Percentiles rank a stretch among this genome's conserved stretches.
Evolutionary conservation across 2,113 vertebrate species (phyloP).

Genomic region (Caranx melampygus): DNA sequence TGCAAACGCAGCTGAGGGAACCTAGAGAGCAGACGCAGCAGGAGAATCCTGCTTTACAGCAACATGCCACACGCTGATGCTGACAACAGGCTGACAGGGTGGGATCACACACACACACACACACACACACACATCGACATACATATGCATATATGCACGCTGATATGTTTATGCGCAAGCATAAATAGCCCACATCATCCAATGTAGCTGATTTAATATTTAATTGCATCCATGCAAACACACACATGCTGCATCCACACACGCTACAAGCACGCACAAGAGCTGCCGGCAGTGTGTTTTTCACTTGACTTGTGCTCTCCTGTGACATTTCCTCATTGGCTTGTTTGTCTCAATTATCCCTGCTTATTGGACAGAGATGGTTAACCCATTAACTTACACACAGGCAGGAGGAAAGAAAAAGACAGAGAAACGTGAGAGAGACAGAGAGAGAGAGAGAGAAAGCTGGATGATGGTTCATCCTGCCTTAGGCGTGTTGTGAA

Average conservation of each 20-base stretch:
- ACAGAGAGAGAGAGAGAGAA: constrained; percentile 11
- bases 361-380: constrained; percentile 77
- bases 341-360: constrained; percentile 83
- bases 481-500: constrained; percentile 71
- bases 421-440: constrained; percentile 9
- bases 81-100: constrained; percentile 46
- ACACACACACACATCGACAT: constrained; percentile 31
- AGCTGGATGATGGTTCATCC: constrained; percentile 60
- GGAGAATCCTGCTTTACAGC: constrained; percentile 67
- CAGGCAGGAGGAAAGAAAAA: constrained; percentile 46
- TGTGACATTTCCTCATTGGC: constrained; percentile 82
- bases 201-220: constrained; percentile 58
- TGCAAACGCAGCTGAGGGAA: constrained; percentile 68
- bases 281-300: constrained; percentile 69
- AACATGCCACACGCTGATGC: constrained; percentile 44
- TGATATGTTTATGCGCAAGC: constrained; percentile 9
- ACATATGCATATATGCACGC: constrained; percentile 11
- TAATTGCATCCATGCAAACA: constrained; percentile 43
- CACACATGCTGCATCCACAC: constrained; percentile 12
- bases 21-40: constrained; percentile 61
- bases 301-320: constrained; percentile 76
- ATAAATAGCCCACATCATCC: constrained; percentile 22
- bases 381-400: constrained; percentile 78
- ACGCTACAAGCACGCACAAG: constrained; percentile 37
- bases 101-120: constrained; percentile 34